Evolutionary conservation across 1,140 invertebrate genomes (phyloP).

Genomic region (Hycleus phaleratus): DNA sequence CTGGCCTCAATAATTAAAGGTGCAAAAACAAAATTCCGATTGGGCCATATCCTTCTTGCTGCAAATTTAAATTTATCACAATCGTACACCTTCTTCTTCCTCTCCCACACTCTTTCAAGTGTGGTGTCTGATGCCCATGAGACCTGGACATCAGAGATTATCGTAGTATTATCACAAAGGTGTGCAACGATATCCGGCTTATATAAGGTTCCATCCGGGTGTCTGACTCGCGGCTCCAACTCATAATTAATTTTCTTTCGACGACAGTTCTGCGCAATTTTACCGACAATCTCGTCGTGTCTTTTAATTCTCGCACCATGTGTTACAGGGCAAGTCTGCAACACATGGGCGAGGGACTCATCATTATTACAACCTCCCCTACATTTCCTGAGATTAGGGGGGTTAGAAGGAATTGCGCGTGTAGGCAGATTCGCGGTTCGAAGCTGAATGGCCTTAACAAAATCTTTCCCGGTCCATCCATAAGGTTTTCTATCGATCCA

Average conservation of each 20-base stretch:
- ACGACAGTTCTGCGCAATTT: background rate
- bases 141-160: no score
- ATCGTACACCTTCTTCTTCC: no score
- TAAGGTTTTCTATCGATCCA: no score
- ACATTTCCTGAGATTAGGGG: background rate
- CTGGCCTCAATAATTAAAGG: no score
- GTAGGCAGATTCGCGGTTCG: constrained; percentile 19
- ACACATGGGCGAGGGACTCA: constrained; percentile 11
- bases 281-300: constrained; percentile 10
- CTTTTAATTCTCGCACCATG: constrained; percentile 5
- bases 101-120: no score
- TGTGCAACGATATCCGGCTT: background rate
- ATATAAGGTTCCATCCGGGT: background rate
- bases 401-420: constrained; percentile 8
- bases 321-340: constrained; percentile 9
- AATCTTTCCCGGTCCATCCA: constrained; percentile 17
- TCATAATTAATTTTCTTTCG: background rate
- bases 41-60: no score
- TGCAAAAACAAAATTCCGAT: no score
- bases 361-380: background rate
- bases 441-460: constrained; percentile 16
- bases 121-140: no score
- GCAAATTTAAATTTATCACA: no score
- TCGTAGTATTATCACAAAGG: background rate
- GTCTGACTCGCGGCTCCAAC: background rate